These are phyloP conservation scores for Micrasema longulum DNA, from an alignment of 1,140 invertebrate genomes.

Conservation along the genomic window DNA sequence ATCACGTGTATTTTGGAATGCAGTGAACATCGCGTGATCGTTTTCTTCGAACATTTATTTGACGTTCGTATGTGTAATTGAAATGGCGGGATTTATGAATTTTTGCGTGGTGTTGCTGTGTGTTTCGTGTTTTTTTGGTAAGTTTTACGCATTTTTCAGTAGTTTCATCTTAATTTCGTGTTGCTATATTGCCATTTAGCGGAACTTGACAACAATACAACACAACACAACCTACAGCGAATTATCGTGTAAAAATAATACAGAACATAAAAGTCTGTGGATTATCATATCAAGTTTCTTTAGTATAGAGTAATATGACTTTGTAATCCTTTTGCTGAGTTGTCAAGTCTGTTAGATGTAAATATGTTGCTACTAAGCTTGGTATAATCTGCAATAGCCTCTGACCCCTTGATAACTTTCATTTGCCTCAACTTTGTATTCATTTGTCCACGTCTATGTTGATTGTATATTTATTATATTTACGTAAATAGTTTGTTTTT, in stretches of 20 bases:
- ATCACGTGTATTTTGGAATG: no score
- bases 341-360: neutral
- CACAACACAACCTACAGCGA: no score
- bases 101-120: slow-evolving; percentile 4
- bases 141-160: neutral
- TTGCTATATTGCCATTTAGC: neutral
- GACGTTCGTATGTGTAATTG: neutral
- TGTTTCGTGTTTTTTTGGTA: slow-evolving; percentile 26
- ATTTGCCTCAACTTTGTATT: slow-evolving; percentile 14
- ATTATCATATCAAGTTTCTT: no score
- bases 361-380: neutral
- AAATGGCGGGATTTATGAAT: slow-evolving; percentile 26
- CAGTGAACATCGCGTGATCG: no score
- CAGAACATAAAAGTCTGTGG: no score
- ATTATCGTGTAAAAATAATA: no score
- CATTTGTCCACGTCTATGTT: slow-evolving; percentile 29
- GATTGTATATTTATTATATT: neutral
- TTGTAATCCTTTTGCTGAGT: neutral
- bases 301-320: no score
- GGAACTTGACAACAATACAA: no score
- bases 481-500: no score
- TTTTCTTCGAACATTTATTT: no score
- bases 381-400: slow-evolving; percentile 9
- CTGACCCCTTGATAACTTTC: slow-evolving; percentile 14
- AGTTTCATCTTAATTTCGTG: neutral